Evolutionary conservation across 2,113 vertebrate genomes (phyloP), one percentile per base, ranked within the genome.

Genomic region (Odontesthes bonariensis): DNA sequence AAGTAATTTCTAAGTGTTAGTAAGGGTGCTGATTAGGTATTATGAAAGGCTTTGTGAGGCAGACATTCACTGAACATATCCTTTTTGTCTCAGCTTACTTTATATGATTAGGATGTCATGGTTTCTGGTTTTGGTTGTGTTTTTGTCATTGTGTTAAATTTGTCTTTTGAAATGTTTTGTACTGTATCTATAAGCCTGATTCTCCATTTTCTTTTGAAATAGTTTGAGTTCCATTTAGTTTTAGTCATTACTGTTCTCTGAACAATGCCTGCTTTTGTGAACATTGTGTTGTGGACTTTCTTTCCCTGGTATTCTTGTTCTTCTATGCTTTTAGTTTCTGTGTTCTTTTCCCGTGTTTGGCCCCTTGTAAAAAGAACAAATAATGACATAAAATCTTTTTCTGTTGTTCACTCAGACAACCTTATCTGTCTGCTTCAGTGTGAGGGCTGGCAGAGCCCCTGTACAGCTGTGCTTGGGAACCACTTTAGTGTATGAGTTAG

Each of bases 401-500:
- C 35, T 68, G 22, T 35, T 54, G 51, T 44, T 54, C 64, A 19
- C 33, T 67, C 49, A 27, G 46, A 27, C 27, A 51, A 51, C 35
- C 33, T 11, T 53, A 67, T 53, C 51, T 27, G 64, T 42, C 14
- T n/a, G 8, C 31, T 19, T 66, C 0, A 14, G 17, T 17, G 49
- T 53, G 23, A 65, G 47, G 19, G n/a, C 49, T 53, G 49, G 23
- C 22, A 31, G 42, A 47, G 27, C 16, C 46, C 6, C 31, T 38
- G 12, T 40, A 16, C 20, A 5, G 33, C 20, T 53, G 64, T 35
- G 47, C 20, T 32, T 22, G 20, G 16, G 14, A 66, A 53, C 16
- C 20, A 20, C 35, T 47, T 52, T 32, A 52, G 19, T 51, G 47
- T 19, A 47, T 22, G 47, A 47, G 27, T 27, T 35, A 5, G 5